Conservation (phyloP, 2,797 vertebrate genomes). For the Neosilurus mollespiculum region DNA sequence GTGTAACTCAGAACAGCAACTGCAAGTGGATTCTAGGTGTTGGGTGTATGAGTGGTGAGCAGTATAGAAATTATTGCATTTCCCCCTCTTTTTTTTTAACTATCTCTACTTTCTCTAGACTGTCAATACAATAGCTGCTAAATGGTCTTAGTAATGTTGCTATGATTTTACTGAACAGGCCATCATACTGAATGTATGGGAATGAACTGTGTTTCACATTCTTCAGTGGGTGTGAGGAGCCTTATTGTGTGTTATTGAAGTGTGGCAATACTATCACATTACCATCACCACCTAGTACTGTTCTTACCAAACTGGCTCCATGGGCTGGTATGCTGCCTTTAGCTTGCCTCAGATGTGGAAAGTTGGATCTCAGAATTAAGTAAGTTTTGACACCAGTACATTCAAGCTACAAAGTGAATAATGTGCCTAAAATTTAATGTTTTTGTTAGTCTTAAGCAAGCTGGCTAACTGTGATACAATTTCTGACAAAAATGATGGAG, state of each 20-base stretch:
- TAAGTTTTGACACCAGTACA: background rate
- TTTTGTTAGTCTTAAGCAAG: background rate
- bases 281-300: background rate
- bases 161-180: background rate
- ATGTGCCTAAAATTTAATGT: background rate
- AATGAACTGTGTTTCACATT: background rate
- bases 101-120: no score
- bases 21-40: background rate
- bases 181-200: background rate
- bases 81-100: background rate
- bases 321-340: background rate
- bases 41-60: background rate
- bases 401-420: background rate
- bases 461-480: background rate
- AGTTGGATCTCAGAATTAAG: background rate
- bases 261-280: background rate
- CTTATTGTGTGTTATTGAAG: background rate
- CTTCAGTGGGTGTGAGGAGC: background rate
- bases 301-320: background rate
- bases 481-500: no score
- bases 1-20: background rate
- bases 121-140: no score
- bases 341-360: background rate
- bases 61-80: background rate
- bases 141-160: background rate